These are phyloP conservation scores for Calcarius lapponicus DNA, from an alignment of 2,797 vertebrate species.

Conservation along the genomic window DNA sequence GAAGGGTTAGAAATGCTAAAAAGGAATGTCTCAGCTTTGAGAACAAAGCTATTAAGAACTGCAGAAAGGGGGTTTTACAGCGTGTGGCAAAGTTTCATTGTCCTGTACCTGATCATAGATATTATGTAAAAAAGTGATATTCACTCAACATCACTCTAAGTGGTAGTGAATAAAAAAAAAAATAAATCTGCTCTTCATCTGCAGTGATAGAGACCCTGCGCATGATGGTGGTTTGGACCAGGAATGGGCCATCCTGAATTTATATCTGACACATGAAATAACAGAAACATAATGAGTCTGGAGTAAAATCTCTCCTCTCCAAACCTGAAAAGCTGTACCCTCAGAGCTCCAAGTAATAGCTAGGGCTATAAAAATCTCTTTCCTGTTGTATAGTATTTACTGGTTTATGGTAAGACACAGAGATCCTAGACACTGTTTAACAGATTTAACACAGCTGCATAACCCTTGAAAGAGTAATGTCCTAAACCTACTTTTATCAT, in stretches of 20 bases:
- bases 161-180: background rate
- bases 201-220: background rate
- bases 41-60: background rate
- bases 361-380: conserved; percentile 27
- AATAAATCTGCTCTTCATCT: background rate
- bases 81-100: background rate
- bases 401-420: conserved; percentile 48
- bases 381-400: conserved; percentile 14
- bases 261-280: conserved; percentile 7
- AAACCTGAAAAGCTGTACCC: conserved; percentile 22
- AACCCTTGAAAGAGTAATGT: conserved; percentile 27
- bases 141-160: background rate
- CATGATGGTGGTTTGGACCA: background rate
- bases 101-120: background rate
- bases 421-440: conserved; percentile 18
- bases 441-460: conserved; percentile 55
- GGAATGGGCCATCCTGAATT: background rate
- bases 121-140: background rate
- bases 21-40: background rate
- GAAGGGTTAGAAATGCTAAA: background rate
- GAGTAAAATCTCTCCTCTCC: background rate
- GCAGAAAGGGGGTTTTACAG: background rate
- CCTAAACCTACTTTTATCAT: background rate
- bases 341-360: conserved; percentile 43
- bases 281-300: background rate